phyloP scores from a whole-genome alignment of 2,797 vertebrate genomes.

The Aldrovandia affinis region DNA sequence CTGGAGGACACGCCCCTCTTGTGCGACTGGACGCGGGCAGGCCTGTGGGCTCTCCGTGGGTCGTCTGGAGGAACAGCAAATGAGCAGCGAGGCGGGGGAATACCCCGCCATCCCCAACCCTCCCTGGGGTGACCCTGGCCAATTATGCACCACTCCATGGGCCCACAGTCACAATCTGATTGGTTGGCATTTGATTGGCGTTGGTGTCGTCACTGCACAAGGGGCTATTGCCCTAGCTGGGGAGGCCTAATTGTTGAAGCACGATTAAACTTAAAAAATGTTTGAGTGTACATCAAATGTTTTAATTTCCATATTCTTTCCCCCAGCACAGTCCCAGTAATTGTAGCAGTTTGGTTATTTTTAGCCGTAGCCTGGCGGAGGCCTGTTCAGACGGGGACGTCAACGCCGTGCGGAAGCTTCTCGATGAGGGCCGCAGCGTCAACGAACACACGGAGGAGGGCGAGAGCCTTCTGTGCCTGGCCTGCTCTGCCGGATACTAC shows the following conservation, averaged over 20 bases:
- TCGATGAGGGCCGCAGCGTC: conserved; percentile 97
- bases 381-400: conserved; percentile 98
- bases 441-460: conserved; percentile 99
- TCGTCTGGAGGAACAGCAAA: too few relatives aligned
- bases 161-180: too few relatives aligned
- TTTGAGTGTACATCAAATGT: too few relatives aligned
- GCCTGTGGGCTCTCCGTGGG: too few relatives aligned
- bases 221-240: too few relatives aligned
- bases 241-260: too few relatives aligned
- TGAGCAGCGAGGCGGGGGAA: too few relatives aligned
- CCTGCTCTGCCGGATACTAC: conserved; percentile 98
- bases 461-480: conserved; percentile 95
- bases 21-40: not conserved
- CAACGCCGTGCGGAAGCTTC: conserved; percentile 94
- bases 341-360: conserved; percentile 88
- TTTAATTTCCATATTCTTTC: conserved; percentile 45
- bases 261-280: not conserved
- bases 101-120: too few relatives aligned
- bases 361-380: conserved; percentile 98
- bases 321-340: conserved; percentile 79
- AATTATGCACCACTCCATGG: too few relatives aligned
- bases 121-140: too few relatives aligned
- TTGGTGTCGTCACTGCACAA: too few relatives aligned
- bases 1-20: not conserved
- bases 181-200: too few relatives aligned